Base-by-base conservation (phyloP, 2,888 invertebrate genomes). In the Nomada fabriciana region DNA sequence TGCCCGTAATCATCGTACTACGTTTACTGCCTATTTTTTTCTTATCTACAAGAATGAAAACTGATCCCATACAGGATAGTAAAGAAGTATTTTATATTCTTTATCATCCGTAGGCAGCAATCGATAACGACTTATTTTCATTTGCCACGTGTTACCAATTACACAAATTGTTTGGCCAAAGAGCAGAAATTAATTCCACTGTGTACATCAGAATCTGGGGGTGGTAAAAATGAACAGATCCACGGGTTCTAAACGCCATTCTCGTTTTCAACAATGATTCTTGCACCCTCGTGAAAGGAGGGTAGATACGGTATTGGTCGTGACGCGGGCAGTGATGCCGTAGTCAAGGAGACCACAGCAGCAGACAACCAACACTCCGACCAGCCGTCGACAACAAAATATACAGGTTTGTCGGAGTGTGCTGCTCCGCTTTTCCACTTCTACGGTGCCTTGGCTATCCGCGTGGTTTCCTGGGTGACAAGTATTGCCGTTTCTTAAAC, bases 281-380 rank as follows among this genome's bases (percentile, higher is more conserved):
- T 18, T 10, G 64, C 52, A 20, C 50, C 68, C 43, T 5, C n/a
- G 5, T 3, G 42, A 2, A 23, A 23, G 15, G 7, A 25, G n/a
- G 29, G 47, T 60, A 23, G 42, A 9, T 78, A 84, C 89, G 80
- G 18, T 59, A 57, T 68, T 88, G 88, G 77, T 76, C 61, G 90
- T 87, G 88, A 89, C 86, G 89, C 91, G 92, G 89, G 88, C 90
- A 91, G 92, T 91, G 93, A 93, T 93, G 93, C 93, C 93, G 93
- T 94, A 94, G 94, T 91, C 94, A 93, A 93, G 94, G 94, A 91
- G 93, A 94, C 94, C 91, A 89, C 88, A 89, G 90, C 86, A 92
- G 93, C 92, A 92, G 93, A 92, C 92, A 92, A 93, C 91, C 90
- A 91, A 91, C 91, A 91, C 89, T 91, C 88, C 89, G 88, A 87